A percentile compares a stretch with the other conserved stretches of the same genome.
Evolutionary conservation across 2,797 vertebrate species (phyloP).

Genomic region (Florisuga fusca): DNA sequence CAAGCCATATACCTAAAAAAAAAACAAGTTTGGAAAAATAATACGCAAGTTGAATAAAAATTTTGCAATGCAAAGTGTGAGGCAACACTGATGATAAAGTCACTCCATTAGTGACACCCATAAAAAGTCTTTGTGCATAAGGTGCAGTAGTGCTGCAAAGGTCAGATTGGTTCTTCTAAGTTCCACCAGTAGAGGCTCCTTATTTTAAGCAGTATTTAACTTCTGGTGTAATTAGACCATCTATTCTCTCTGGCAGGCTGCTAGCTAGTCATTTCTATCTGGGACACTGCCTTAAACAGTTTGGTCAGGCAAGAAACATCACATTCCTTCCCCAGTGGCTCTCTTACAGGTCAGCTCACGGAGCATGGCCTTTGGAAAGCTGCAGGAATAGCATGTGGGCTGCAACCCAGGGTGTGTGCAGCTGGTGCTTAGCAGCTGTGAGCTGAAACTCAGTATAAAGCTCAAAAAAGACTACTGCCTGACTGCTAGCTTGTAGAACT

Average conservation of each 20-base stretch:
- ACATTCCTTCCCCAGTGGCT: background rate
- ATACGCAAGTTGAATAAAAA: background rate
- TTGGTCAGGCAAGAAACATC: background rate
- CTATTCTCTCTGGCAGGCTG: background rate
- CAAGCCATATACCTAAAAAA: background rate
- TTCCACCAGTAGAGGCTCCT: background rate
- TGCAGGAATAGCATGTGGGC: background rate
- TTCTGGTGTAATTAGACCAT: background rate
- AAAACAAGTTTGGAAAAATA: background rate
- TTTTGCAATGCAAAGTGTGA: background rate
- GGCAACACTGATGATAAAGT: background rate
- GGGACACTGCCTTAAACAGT: background rate
- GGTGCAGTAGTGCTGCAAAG: background rate
- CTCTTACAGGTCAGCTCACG: background rate
- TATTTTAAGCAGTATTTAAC: background rate
- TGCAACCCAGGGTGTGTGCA: background rate
- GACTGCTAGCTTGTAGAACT: background rate
- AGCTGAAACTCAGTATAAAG: background rate
- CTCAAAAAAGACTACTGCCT: background rate
- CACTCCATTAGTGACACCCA: background rate
- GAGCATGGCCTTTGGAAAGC: background rate
- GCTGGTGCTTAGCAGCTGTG: slow-evolving; percentile 34
- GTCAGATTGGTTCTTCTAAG: background rate
- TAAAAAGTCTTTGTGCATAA: background rate
- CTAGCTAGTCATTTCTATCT: background rate